phyloP scores from a whole-genome alignment of 92 coral and sea anemone genomes.

The Palythoa grandiflora region DNA sequence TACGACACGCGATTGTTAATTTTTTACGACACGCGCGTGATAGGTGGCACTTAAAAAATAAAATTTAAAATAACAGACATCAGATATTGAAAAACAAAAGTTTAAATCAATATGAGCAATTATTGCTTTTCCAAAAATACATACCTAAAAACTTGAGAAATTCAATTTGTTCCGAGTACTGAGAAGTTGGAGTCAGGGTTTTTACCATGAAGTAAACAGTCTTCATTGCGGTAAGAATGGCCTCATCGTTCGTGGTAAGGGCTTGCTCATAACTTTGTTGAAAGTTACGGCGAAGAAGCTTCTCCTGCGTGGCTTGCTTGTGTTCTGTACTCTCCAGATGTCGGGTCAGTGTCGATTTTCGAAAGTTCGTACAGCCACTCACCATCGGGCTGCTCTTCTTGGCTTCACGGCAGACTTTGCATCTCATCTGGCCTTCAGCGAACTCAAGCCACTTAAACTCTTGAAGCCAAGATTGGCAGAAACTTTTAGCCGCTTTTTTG shows the following conservation, averaged over 20 bases:
- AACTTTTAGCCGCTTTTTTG: constrained; percentile 14
- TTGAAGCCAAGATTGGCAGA: constrained; percentile 30
- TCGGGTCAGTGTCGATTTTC: background rate
- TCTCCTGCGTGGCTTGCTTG: background rate
- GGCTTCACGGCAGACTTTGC: background rate
- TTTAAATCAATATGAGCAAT: constrained; percentile 11
- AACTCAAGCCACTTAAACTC: constrained; percentile 6
- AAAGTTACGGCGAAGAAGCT: background rate
- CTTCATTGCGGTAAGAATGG: background rate
- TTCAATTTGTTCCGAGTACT: background rate
- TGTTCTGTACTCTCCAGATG: background rate
- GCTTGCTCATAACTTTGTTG: constrained; percentile 3
- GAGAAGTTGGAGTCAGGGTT: background rate
- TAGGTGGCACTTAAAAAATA: background rate
- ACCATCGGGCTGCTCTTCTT: background rate
- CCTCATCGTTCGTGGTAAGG: constrained; percentile 10
- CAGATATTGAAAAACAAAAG: background rate
- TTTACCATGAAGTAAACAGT: background rate
- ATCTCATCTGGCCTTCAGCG: background rate
- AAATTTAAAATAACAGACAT: background rate
- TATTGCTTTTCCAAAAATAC: constrained; percentile 2
- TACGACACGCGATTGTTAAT: too few species aligned
- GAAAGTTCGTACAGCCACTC: background rate
- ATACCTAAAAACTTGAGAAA: constrained; percentile 3
- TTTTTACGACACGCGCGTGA: background rate